Evolutionary conservation across 2,888 invertebrate species (phyloP).

Genomic region (Caenorhabditis angaria): DNA sequence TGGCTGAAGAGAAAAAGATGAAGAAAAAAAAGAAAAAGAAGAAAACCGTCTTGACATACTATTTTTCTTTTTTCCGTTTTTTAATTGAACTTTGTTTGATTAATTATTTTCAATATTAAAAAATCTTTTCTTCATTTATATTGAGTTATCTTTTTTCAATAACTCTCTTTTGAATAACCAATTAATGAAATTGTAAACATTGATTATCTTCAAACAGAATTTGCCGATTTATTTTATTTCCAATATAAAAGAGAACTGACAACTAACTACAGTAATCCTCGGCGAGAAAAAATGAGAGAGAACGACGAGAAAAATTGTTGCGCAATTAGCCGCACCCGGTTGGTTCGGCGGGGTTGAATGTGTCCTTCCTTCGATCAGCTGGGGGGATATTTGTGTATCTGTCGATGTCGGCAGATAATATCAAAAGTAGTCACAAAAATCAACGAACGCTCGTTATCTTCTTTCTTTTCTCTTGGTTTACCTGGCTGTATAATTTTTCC

Average conservation of each 20-base stretch:
- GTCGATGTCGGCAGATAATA: slow-evolving; percentile 4
- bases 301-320: slow-evolving; percentile 22
- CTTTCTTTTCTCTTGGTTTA: not conserved
- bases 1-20: not conserved
- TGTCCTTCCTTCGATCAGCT: slow-evolving; percentile 36
- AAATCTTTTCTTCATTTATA: not conserved
- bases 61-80: not conserved
- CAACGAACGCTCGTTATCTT: not conserved
- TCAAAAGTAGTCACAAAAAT: not conserved
- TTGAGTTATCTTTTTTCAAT: not conserved
- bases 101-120: not conserved
- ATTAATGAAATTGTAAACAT: not conserved
- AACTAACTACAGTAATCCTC: not conserved
- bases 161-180: not conserved
- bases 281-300: not conserved
- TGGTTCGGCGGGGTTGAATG: not conserved
- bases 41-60: not conserved
- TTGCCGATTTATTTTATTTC: not conserved
- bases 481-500: not conserved
- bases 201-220: not conserved
- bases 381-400: slow-evolving; percentile 13
- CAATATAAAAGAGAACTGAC: not conserved
- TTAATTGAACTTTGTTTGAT: not conserved
- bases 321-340: slow-evolving; percentile 38
- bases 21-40: not conserved